These are phyloP conservation scores for Heliconius ethilla DNA, from an alignment of 2,888 invertebrate species.

Conservation along the genomic window DNA sequence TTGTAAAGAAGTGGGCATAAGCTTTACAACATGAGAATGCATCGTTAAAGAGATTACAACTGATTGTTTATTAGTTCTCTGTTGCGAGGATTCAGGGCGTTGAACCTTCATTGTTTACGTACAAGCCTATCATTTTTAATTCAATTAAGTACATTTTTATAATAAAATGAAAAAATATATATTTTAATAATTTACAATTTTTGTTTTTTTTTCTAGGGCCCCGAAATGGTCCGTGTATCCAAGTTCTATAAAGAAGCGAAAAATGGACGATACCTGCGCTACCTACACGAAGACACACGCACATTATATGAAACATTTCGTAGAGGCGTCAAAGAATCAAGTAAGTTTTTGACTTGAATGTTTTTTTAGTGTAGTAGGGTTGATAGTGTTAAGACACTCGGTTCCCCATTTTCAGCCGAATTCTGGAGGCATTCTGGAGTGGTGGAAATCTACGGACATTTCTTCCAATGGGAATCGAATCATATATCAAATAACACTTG, in stretches of 20 bases:
- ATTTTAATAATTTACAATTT: slow-evolving; percentile 6
- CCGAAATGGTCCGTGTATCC: slow-evolving; percentile 93
- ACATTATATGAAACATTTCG: slow-evolving; percentile 96
- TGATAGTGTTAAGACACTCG: too few relatives aligned
- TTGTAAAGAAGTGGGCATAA: slow-evolving; percentile 23
- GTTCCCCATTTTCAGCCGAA: too few relatives aligned
- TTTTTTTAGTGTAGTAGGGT: too few relatives aligned
- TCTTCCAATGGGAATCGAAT: too few relatives aligned
- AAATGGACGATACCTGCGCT: slow-evolving; percentile 92
- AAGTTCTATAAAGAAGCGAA: slow-evolving; percentile 95
- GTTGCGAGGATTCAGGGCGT: slow-evolving; percentile 69
- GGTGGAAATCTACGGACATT: too few relatives aligned
- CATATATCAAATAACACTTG: too few relatives aligned
- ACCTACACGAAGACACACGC: slow-evolving; percentile 91
- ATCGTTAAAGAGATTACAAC: slow-evolving; percentile 68
- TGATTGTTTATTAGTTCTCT: slow-evolving; percentile 58
- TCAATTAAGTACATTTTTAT: not conserved
- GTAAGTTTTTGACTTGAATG: slow-evolving; percentile 76
- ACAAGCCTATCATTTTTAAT: slow-evolving; percentile 27
- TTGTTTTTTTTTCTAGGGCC: slow-evolving; percentile 85
- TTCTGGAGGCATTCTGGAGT: too few relatives aligned
- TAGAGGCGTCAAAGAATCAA: slow-evolving; percentile 95
- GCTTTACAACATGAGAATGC: slow-evolving; percentile 19
- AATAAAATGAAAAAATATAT: not conserved
- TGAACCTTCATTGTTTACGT: slow-evolving; percentile 52